Conservation (phyloP, 2,113 vertebrate species). For the Cynoglossus semilaevis region DNA sequence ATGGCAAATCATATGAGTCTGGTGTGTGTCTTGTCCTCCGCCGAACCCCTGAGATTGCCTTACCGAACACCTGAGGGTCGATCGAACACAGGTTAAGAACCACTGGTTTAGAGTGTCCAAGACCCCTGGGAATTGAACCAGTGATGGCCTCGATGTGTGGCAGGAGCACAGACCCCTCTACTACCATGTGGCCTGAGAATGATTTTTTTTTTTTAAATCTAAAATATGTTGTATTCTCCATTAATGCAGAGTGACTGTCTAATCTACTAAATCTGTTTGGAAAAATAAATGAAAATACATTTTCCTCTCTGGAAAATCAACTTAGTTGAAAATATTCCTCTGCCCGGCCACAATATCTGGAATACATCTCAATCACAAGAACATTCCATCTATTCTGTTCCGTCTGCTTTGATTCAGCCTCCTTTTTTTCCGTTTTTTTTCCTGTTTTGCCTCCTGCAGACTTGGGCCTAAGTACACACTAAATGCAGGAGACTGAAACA, state of each 20-base stretch:
- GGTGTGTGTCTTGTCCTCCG: too few species aligned
- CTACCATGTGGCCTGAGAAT: too few species aligned
- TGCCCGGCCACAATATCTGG: neutral
- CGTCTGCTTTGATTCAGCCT: neutral
- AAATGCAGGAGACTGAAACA: constrained; percentile 2
- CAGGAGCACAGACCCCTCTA: too few species aligned
- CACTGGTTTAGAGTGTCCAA: too few species aligned
- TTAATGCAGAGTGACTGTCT: neutral
- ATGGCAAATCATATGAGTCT: too few species aligned
- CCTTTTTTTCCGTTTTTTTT: neutral
- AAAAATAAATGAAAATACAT: neutral
- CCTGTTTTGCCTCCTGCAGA: constrained; percentile 4
- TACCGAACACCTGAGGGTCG: too few species aligned
- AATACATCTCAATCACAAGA: constrained; percentile 1
- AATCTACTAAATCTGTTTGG: neutral
- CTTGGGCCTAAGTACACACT: neutral
- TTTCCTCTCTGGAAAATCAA: constrained; percentile 2
- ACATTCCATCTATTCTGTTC: constrained; percentile 8
- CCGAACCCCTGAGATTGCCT: too few species aligned
- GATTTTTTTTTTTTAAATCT: too few species aligned
- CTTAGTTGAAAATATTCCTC: neutral
- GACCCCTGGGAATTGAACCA: too few species aligned
- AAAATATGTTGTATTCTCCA: neutral
- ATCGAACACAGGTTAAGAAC: too few species aligned
- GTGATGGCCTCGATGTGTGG: too few species aligned